phyloP scores from a whole-genome alignment of 2,113 vertebrate genomes.

The Pitta sordida region DNA sequence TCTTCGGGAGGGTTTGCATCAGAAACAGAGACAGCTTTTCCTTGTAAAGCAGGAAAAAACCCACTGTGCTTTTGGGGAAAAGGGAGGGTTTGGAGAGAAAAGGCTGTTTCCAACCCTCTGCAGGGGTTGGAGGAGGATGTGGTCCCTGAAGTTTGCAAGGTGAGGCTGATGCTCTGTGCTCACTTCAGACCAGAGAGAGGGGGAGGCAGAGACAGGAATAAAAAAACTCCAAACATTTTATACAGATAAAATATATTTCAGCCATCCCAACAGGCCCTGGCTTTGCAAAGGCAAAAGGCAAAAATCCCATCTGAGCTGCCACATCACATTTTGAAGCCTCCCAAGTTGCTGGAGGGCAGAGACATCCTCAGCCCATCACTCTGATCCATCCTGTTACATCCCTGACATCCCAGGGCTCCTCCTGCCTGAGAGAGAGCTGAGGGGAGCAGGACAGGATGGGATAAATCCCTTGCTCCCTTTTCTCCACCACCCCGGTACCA shows the following conservation, averaged over 20 bases:
- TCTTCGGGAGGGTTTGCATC: background rate
- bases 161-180: background rate
- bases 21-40: background rate
- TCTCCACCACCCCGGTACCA: background rate
- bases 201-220: background rate
- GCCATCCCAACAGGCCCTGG: background rate
- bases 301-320: background rate
- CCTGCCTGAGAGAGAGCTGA: background rate
- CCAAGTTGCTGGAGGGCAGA: fast-evolving
- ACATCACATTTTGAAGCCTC: background rate
- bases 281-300: background rate
- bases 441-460: background rate
- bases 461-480: background rate
- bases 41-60: background rate
- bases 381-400: background rate
- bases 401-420: background rate
- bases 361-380: fast-evolving
- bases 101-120: background rate
- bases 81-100: background rate
- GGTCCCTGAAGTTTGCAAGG: background rate
- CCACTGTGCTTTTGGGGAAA: background rate
- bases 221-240: background rate
- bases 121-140: background rate
- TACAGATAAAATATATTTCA: background rate
- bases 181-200: background rate